Percentiles rank a stretch among this genome's conserved stretches.
These are phyloP conservation scores for Maniola jurtina DNA, from an alignment of 1,140 invertebrate species.

Conservation along the genomic window DNA sequence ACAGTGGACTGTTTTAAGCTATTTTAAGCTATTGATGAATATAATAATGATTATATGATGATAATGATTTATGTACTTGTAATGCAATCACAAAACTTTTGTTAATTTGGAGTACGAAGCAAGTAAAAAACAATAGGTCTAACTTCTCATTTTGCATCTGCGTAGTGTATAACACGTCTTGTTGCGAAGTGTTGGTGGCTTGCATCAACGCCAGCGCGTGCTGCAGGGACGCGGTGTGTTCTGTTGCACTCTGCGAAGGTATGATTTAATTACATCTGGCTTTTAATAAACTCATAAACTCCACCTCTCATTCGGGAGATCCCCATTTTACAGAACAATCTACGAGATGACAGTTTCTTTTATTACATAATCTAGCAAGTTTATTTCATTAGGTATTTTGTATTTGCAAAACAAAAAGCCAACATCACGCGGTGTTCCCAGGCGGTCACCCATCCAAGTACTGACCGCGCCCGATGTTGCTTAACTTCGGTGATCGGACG, in stretches of 20 bases:
- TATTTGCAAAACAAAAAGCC: slow-evolving; percentile 34
- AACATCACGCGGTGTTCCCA: slow-evolving; percentile 39
- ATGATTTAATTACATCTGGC: slow-evolving; percentile 10
- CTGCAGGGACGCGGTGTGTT: slow-evolving; percentile 68
- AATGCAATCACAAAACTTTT: too few relatives aligned
- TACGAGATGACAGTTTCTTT: too few relatives aligned
- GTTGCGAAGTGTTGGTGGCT: slow-evolving; percentile 66
- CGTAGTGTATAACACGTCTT: slow-evolving; percentile 69
- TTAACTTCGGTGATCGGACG: slow-evolving; percentile 46
- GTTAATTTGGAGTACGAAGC: too few relatives aligned
- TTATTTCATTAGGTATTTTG: too few relatives aligned
- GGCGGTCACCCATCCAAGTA: slow-evolving; percentile 42
- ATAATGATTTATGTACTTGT: too few relatives aligned
- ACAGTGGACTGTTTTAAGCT: too few relatives aligned
- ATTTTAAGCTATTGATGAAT: too few relatives aligned
- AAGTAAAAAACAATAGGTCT: slow-evolving; percentile 3
- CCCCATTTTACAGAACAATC: too few relatives aligned
- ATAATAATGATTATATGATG: too few relatives aligned
- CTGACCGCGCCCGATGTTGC: slow-evolving; percentile 41
- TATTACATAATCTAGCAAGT: too few relatives aligned
- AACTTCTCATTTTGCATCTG: slow-evolving; percentile 74
- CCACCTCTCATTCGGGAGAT: too few relatives aligned
- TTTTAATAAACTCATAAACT: not conserved
- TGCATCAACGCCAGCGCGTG: slow-evolving; percentile 69
- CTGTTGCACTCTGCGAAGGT: slow-evolving; percentile 60